These are phyloP conservation scores for Stegodyphus dumicola DNA, from an alignment of 1,140 invertebrate species.

Conservation along the genomic window DNA sequence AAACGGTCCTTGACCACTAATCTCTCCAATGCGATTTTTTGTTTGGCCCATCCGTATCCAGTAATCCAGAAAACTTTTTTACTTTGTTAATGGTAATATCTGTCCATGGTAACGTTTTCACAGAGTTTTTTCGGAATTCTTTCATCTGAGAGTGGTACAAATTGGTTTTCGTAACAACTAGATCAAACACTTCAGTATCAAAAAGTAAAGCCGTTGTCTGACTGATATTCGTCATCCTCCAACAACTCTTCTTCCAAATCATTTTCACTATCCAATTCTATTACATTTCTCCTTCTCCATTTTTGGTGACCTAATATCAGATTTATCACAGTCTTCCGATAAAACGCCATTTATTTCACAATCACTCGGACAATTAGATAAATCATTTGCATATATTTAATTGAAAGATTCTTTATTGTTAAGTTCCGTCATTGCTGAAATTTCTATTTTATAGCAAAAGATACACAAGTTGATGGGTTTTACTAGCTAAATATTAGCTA, in stretches of 20 bases:
- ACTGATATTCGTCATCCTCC: background rate
- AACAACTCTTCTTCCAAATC: background rate
- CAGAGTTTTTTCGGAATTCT: conserved; percentile 2
- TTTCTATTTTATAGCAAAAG: background rate
- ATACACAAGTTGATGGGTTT: background rate
- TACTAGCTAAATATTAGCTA: background rate
- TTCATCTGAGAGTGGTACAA: conserved; percentile 17
- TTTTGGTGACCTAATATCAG: conserved; percentile 11
- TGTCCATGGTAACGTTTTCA: conserved; percentile 1
- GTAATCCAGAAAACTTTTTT: conserved; percentile 11
- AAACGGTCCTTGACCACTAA: background rate
- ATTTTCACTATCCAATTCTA: background rate
- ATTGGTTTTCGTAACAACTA: conserved; percentile 24
- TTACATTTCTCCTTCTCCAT: conserved; percentile 15
- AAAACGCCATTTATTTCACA: background rate
- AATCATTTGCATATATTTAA: background rate
- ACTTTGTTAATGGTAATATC: conserved; percentile 6
- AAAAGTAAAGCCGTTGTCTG: conserved; percentile 15
- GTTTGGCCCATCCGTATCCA: background rate
- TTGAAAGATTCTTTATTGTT: background rate
- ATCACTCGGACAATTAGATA: background rate
- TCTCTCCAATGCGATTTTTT: conserved; percentile 17
- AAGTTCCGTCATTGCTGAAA: background rate
- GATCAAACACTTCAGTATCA: background rate
- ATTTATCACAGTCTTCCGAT: background rate